Percentiles rank a stretch among this genome's conserved stretches.
Evolutionary conservation across 1,140 invertebrate species (phyloP).

Genomic region (Sminthurides bifidus): DNA sequence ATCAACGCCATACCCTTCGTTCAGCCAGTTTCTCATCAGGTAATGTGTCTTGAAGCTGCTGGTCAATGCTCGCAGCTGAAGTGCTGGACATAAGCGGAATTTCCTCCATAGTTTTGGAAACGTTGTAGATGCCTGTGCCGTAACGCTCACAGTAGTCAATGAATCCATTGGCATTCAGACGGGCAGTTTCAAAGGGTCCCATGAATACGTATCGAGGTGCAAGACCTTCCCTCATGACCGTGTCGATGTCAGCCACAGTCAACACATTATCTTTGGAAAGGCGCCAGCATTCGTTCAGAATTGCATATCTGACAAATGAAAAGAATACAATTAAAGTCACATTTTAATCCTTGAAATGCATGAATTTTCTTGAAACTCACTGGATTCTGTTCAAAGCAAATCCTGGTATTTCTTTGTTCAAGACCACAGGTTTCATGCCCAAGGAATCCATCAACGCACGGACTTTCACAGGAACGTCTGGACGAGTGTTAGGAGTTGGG

Average conservation of each 20-base stretch:
- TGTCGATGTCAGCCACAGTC: slow-evolving; percentile 77
- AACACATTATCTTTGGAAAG: slow-evolving; percentile 72
- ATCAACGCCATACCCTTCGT: slow-evolving; percentile 69
- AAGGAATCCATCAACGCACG: slow-evolving; percentile 71
- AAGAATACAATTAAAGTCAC: slow-evolving; percentile 2
- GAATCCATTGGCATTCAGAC: slow-evolving; percentile 84
- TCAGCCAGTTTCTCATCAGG: slow-evolving; percentile 62
- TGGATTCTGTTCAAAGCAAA: slow-evolving; percentile 91
- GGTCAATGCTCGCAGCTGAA: slow-evolving; percentile 34
- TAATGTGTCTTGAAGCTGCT: slow-evolving; percentile 57
- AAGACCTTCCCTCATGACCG: slow-evolving; percentile 85
- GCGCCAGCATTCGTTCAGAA: slow-evolving; percentile 84
- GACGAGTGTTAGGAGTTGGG: slow-evolving; percentile 76
- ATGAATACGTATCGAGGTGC: slow-evolving; percentile 91
- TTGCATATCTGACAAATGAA: slow-evolving; percentile 57
- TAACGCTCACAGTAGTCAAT: slow-evolving; percentile 61
- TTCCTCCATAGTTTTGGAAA: slow-evolving; percentile 61
- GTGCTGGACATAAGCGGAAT: slow-evolving; percentile 60
- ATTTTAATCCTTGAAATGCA: slow-evolving; percentile 20
- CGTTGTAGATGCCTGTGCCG: slow-evolving; percentile 60
- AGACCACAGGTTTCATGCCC: slow-evolving; percentile 74
- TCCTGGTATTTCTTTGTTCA: slow-evolving; percentile 75
- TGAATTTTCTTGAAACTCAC: too few species aligned
- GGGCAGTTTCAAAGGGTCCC: slow-evolving; percentile 84
- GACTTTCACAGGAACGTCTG: slow-evolving; percentile 53